These are phyloP conservation scores for Schizaphis graminum DNA, from an alignment of 2,888 invertebrate genomes.

Conservation along the genomic window DNA sequence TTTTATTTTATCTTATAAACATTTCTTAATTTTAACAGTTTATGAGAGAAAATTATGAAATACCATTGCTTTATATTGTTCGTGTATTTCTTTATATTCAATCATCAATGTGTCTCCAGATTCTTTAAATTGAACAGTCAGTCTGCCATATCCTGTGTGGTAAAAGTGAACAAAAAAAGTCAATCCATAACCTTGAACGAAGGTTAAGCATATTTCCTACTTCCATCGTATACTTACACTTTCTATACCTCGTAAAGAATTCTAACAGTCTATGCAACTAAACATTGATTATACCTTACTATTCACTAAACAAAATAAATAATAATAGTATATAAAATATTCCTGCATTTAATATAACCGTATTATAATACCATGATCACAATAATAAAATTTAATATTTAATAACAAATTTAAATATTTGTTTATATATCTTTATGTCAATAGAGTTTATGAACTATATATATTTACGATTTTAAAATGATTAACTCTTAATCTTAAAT, in stretches of 20 bases:
- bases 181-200: constrained; percentile 59
- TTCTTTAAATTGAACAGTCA: background rate
- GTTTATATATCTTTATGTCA: background rate
- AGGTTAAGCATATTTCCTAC: constrained; percentile 59
- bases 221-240: constrained; percentile 47
- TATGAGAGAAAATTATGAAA: background rate
- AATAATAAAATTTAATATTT: background rate
- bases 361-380: background rate
- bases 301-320: background rate
- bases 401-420: background rate
- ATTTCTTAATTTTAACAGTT: background rate
- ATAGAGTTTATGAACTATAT: background rate
- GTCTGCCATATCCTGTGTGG: constrained; percentile 45
- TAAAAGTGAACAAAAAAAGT: constrained; percentile 59
- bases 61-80: constrained; percentile 22
- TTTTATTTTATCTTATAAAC: background rate
- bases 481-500: background rate
- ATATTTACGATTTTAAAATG: background rate
- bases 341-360: background rate
- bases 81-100: background rate
- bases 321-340: background rate
- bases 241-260: constrained; percentile 35
- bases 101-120: constrained; percentile 32
- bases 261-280: background rate
- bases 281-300: background rate